A percentile compares a stretch with the other conserved stretches of the same genome.
These are phyloP conservation scores for Xenops minutus DNA, from an alignment of 2,797 vertebrate genomes.

Conservation along the genomic window DNA sequence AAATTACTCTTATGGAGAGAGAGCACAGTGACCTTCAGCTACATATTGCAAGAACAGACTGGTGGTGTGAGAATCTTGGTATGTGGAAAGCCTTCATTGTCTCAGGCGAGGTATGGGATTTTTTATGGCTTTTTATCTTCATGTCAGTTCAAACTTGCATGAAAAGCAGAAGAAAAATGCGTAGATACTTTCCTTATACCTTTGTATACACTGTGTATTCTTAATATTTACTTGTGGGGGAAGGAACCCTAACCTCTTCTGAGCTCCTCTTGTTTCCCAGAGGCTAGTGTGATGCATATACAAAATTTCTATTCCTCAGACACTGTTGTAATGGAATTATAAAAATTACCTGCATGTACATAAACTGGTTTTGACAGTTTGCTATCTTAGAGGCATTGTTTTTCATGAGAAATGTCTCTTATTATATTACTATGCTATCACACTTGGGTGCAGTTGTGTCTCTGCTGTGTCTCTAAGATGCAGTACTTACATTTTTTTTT, in stretches of 20 bases:
- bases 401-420: not conserved
- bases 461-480: not conserved
- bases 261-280: not conserved
- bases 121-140: not conserved
- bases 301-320: not conserved
- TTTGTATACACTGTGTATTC: not conserved
- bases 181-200: not conserved
- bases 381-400: not conserved
- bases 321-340: not conserved
- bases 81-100: conserved; percentile 90
- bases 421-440: not conserved
- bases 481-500: not conserved
- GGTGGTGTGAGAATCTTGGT: conserved; percentile 98
- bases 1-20: conserved; percentile 92
- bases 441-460: not conserved
- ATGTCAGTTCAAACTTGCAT: not conserved
- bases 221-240: not conserved
- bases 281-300: not conserved
- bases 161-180: not conserved
- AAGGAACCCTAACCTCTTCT: not conserved
- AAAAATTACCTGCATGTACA: not conserved
- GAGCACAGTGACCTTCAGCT: conserved; percentile 92
- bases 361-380: not conserved
- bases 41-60: conserved; percentile 92
- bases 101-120: conserved; percentile 82